phyloP scores from a whole-genome alignment of 2,888 invertebrate genomes.

The Meganola albula region DNA sequence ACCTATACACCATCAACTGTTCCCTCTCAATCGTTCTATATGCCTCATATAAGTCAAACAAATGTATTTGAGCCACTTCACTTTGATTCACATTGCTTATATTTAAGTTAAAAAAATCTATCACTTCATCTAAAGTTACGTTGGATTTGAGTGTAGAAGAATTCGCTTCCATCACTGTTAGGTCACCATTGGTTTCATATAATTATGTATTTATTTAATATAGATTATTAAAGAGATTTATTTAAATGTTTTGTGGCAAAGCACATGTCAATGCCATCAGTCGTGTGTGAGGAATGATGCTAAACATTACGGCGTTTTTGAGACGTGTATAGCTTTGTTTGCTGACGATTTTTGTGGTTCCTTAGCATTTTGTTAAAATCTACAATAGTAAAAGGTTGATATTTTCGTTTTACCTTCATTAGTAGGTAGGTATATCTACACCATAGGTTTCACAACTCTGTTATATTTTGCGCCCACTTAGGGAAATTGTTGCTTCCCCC shows the following conservation, averaged over 20 bases:
- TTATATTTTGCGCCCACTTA: too few relatives aligned
- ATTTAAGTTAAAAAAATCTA: slow-evolving; percentile 41
- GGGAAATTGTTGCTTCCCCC: too few relatives aligned
- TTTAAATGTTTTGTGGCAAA: neutral
- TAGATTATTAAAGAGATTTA: too few relatives aligned
- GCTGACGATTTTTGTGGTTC: slow-evolving; percentile 50
- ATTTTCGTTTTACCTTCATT: too few relatives aligned
- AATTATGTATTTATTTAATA: slow-evolving; percentile 1
- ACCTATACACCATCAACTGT: slow-evolving; percentile 68
- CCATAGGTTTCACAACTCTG: too few relatives aligned
- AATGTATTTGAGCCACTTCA: slow-evolving; percentile 41
- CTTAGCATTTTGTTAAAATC: slow-evolving; percentile 26
- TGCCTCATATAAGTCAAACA: slow-evolving; percentile 50
- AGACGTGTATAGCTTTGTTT: slow-evolving; percentile 43
- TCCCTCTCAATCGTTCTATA: slow-evolving; percentile 52
- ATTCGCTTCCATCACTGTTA: slow-evolving; percentile 25
- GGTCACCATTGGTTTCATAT: slow-evolving; percentile 15
- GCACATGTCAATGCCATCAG: slow-evolving; percentile 47
- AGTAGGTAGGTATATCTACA: neutral
- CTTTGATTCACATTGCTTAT: slow-evolving; percentile 44
- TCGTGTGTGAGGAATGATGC: slow-evolving; percentile 44
- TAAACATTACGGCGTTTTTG: slow-evolving; percentile 44
- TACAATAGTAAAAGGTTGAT: too few relatives aligned
- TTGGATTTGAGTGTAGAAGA: slow-evolving; percentile 28
- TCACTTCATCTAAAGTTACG: slow-evolving; percentile 39